These are phyloP conservation scores for Pangasius krempfi DNA, from an alignment of 2,797 vertebrate species.

Conservation along the genomic window DNA sequence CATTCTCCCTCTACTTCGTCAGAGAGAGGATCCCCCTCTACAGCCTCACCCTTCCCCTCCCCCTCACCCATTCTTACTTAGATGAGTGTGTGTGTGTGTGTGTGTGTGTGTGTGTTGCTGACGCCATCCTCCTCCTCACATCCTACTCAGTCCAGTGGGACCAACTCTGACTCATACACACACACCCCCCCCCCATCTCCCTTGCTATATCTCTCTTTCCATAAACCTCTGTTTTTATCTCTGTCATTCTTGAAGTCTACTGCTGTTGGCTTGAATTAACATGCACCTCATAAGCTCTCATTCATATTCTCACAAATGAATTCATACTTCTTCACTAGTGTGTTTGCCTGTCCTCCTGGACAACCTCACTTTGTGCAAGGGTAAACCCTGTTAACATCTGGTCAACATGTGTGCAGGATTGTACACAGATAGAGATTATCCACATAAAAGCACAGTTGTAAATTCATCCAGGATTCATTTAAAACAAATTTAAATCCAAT, in stretches of 20 bases:
- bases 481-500: not conserved
- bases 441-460: not conserved
- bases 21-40: slow-evolving; percentile 39
- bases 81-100: slow-evolving; percentile 7
- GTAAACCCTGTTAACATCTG: not conserved
- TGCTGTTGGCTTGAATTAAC: not conserved
- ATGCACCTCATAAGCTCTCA: not conserved
- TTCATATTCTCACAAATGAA: not conserved
- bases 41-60: slow-evolving; percentile 38
- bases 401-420: no score
- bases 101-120: slow-evolving; percentile 66
- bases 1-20: slow-evolving; percentile 26
- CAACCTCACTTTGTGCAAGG: not conserved
- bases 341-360: not conserved
- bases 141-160: slow-evolving; percentile 83
- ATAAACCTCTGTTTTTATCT: slow-evolving; percentile 60
- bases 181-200: not conserved
- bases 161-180: slow-evolving; percentile 80
- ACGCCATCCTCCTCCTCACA: slow-evolving; percentile 80
- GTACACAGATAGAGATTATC: not conserved
- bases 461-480: not conserved
- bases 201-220: slow-evolving; percentile 62
- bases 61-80: not conserved
- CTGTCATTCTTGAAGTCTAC: not conserved
- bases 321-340: not conserved